Evolutionary conservation across 2,797 vertebrate species (phyloP).

Genomic region (Prionace glauca): DNA sequence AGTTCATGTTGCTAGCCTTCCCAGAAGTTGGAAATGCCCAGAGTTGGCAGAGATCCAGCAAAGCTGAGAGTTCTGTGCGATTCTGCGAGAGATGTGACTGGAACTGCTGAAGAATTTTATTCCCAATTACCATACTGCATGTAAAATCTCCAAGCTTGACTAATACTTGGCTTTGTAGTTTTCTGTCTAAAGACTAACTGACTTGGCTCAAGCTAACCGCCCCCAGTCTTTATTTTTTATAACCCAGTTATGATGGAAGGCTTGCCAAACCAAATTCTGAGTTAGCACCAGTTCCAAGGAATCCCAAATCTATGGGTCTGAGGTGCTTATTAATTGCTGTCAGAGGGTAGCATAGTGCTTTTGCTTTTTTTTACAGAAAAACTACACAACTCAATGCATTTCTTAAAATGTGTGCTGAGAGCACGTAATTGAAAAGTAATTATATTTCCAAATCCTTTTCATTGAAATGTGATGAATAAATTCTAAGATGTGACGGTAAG

Average conservation of each 20-base stretch:
- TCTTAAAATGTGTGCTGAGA: not conserved
- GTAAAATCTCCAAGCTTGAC: not conserved
- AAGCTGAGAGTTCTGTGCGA: too few relatives aligned
- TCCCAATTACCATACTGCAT: not conserved
- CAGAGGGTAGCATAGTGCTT: not conserved
- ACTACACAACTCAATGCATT: not conserved
- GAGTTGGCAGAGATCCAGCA: too few relatives aligned
- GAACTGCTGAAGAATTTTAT: not conserved
- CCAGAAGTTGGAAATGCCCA: too few relatives aligned
- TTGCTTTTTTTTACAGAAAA: not conserved
- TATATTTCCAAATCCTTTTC: not conserved
- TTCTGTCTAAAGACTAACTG: not conserved
- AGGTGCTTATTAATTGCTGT: not conserved
- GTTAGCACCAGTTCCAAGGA: not conserved
- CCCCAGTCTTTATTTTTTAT: not conserved
- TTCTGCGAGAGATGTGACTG: not conserved
- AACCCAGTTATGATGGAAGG: not conserved
- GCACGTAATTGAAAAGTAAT: not conserved
- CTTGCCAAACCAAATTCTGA: not conserved
- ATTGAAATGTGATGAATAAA: not conserved
- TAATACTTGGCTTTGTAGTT: not conserved
- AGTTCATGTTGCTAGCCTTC: too few relatives aligned
- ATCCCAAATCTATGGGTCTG: not conserved
- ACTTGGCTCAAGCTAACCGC: not conserved
- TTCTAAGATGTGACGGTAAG: not conserved